These are phyloP conservation scores for Leptothorax acervorum DNA, from an alignment of 2,888 invertebrate genomes.

Conservation along the genomic window DNA sequence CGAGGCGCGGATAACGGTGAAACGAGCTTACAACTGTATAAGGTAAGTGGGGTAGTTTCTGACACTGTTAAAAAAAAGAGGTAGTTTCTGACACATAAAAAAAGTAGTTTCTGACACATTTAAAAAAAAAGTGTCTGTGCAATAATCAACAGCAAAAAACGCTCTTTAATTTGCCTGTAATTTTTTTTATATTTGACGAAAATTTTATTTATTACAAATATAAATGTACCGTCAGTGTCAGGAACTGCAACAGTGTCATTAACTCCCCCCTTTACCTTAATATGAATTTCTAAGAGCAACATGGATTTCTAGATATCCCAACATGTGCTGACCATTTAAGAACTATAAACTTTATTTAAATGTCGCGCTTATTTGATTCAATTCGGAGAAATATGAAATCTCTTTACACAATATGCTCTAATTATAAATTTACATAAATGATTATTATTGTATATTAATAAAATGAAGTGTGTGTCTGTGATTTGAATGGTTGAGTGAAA, in stretches of 20 bases:
- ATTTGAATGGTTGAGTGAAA: not conserved
- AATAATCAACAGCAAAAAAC: too few relatives aligned
- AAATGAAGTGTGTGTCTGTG: not conserved
- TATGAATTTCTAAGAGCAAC: constrained; percentile 3
- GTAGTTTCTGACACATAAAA: too few relatives aligned
- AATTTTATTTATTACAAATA: too few relatives aligned
- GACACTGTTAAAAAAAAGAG: too few relatives aligned
- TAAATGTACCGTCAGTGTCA: too few relatives aligned
- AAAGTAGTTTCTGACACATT: too few relatives aligned
- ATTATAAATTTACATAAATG: not conserved
- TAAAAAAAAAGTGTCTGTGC: too few relatives aligned
- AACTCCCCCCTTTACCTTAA: too few relatives aligned
- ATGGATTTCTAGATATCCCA: not conserved
- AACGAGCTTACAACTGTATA: constrained; percentile 1
- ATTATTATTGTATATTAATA: not conserved
- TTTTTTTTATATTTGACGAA: too few relatives aligned
- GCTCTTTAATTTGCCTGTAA: too few relatives aligned
- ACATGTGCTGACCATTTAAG: not conserved
- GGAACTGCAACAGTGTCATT: too few relatives aligned
- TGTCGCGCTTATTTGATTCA: not conserved
- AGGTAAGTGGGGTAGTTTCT: too few relatives aligned
- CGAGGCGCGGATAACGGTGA: not conserved
- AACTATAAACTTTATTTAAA: not conserved
- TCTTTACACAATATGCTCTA: not conserved
- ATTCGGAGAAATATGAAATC: not conserved